Evolutionary conservation across 2,113 vertebrate species (phyloP).

Genomic region (Promerops cafer): DNA sequence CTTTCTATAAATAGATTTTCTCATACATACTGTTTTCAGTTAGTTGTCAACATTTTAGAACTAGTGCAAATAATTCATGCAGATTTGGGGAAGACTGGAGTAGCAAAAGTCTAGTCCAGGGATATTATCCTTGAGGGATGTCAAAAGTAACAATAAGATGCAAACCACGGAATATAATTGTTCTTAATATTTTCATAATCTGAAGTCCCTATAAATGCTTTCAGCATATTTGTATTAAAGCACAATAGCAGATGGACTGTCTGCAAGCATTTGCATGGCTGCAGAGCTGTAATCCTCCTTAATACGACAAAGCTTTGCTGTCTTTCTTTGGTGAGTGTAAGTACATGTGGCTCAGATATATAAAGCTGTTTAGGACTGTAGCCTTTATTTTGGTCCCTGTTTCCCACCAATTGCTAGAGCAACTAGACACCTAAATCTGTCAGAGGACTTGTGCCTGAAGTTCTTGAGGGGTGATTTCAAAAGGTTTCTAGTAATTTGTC

Average conservation of each 20-base stretch:
- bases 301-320: neutral
- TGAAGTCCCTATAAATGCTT: neutral
- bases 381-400: neutral
- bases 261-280: neutral
- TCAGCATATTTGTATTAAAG: neutral
- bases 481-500: neutral
- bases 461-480: neutral
- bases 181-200: neutral
- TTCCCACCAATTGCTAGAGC: neutral
- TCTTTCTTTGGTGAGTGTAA: neutral
- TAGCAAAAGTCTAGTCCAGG: neutral
- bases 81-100: neutral
- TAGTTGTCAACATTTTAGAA: neutral
- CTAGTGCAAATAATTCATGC: neutral
- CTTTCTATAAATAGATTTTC: neutral
- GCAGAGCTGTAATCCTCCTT: neutral
- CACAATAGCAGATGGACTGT: neutral
- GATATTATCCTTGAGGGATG: neutral
- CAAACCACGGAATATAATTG: neutral
- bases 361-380: neutral
- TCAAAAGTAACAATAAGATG: neutral
- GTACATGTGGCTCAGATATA: neutral
- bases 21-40: neutral
- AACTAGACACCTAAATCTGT: neutral
- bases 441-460: neutral